Base-by-base conservation (phyloP, 2,888 invertebrate genomes). In the Exocentrus adspersus region DNA sequence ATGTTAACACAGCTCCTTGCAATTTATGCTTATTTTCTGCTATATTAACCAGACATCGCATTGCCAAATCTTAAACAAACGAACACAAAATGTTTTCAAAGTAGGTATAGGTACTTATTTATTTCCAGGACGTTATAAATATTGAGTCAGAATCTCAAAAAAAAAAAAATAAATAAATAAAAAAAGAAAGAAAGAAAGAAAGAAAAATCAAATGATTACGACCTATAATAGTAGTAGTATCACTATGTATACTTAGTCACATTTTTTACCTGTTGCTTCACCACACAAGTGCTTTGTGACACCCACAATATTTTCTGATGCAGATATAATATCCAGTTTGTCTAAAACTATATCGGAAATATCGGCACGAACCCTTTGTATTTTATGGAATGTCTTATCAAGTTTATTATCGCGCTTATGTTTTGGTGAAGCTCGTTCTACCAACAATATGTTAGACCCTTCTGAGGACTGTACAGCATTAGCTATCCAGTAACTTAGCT, bases 221-320 rank as follows among this genome's bases (percentile, higher is more conserved):
- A n/a, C n/a, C n/a, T n/a, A n/a, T n/a, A n/a, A n/a, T n/a, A n/a
- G n/a, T n/a, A n/a, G n/a, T n/a, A n/a, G n/a, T n/a, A n/a, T n/a
- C n/a, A n/a, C n/a, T n/a, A n/a, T n/a, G n/a, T n/a, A n/a, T n/a
- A n/a, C n/a, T n/a, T n/a, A n/a, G n/a, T n/a, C n/a, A n/a, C n/a
- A n/a, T n/a, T n/a, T n/a, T n/a, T 64, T 77, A 92, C 92, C 93
- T 57, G 95, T 95, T 32, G 95, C 96, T 21, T 87, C 89, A 0
- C 96, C 96, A 82, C 96, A 96, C 41, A 96, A 86, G 81, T 96
- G 96, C 82, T 96, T 97, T 1, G 95, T 92, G 17, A 94, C 83
- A 0, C 90, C 94, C 21, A 95, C 90, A 45, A 92, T 85, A 30
- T 78, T 72, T 4, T 83, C 74, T 16, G 82, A 83, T 5, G 81